phyloP scores from a whole-genome alignment of 2,888 invertebrate species.

The Agelastica alni region DNA sequence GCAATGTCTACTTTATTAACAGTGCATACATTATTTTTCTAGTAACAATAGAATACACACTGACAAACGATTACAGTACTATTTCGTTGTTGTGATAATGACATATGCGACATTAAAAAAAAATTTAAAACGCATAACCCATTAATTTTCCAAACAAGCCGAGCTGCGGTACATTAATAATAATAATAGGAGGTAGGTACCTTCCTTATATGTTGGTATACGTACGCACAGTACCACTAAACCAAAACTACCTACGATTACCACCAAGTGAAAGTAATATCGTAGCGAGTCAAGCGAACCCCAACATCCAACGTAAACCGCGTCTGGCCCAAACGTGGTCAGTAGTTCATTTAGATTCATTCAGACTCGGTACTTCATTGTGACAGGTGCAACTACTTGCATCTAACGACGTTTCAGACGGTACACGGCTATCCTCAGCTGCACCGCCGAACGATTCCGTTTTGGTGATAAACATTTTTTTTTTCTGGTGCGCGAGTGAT shows the following conservation, averaged over 20 bases:
- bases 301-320: conserved; percentile 43
- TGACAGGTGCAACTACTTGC: conserved; percentile 41
- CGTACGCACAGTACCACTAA: neutral
- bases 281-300: conserved; percentile 25
- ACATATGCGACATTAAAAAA: too few relatives aligned
- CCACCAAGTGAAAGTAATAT: conserved; percentile 43
- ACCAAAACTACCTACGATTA: conserved; percentile 32
- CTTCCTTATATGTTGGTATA: conserved; percentile 2
- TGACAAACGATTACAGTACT: too few relatives aligned
- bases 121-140: too few relatives aligned
- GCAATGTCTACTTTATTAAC: too few relatives aligned
- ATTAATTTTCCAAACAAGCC: too few relatives aligned
- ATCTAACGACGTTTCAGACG: conserved; percentile 25
- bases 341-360: conserved; percentile 54
- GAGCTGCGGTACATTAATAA: too few relatives aligned
- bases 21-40: too few relatives aligned
- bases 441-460: conserved; percentile 1
- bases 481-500: too few relatives aligned
- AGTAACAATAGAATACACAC: too few relatives aligned
- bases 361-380: conserved; percentile 43
- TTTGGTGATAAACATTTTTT: too few relatives aligned
- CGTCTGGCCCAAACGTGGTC: conserved; percentile 47
- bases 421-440: too few relatives aligned
- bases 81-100: too few relatives aligned
- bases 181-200: neutral